Evolutionary conservation across 2,113 vertebrate genomes (phyloP), one percentile per base, ranked within the genome.

Genomic region (Erinaceus europaeus): DNA sequence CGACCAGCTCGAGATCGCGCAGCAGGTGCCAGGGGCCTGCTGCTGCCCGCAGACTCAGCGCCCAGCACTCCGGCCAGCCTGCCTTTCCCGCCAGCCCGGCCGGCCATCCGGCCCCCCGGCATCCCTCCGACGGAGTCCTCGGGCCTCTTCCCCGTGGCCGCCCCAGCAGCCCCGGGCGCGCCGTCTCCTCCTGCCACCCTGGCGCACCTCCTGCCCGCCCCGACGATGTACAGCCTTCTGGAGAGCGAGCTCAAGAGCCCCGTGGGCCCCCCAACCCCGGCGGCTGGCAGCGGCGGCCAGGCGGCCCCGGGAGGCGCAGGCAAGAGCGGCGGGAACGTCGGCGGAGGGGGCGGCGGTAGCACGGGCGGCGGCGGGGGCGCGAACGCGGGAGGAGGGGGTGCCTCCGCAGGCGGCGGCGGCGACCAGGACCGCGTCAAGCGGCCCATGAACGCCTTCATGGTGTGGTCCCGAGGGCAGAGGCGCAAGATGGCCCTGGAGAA

Each of bases 381-480:
- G 3, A 55, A 12, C 57, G 57, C 23, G 23, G 25, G 57, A 11
- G 95, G 93, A 29, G 95, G 96, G 2, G 91, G 93, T 12, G 84
- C 89, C 0, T 84, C 90, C 0, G 88, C 90, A 52, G 96, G 83
- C 91, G 97, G 97, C 46, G 92, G 89, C 59, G 80, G 96, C 86
- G 98, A 99, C 87, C 98, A 98, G 96, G 99, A 99, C 96, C 98
- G 98, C 0, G 99, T 99, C 59, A 99, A 99, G 95, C 96, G 99
- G 3, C 99, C 99, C 93, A 99, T 99, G 99, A 99, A 99, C 94
- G 99, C 99, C 3, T 99, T 99, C 97, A 99, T 99, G 99, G 99
- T 99, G 40, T 99, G 99, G 99, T 99, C 99, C 38, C 97, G 99
- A 21, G 99, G 98, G 1, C 99, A 99, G 96, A 97, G 99, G 86